A percentile compares a stretch with the other conserved stretches of the same genome.
These are phyloP conservation scores for Melinopterus prodromus DNA, from an alignment of 2,888 invertebrate genomes.

Conservation along the genomic window DNA sequence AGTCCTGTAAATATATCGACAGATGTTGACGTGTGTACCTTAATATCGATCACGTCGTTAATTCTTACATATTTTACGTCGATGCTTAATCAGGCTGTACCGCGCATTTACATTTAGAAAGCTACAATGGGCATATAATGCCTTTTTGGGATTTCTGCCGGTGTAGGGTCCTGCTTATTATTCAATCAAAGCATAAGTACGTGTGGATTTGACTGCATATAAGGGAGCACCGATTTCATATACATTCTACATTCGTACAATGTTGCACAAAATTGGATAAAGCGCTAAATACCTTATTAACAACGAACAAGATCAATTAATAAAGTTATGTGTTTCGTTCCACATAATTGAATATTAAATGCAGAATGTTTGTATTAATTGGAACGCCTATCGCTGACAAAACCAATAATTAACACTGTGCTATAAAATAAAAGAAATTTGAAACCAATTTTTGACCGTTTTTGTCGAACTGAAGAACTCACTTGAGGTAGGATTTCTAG, in stretches of 20 bases:
- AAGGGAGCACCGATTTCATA: neutral
- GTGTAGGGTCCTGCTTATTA: neutral
- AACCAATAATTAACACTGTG: too few species aligned
- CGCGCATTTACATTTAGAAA: neutral
- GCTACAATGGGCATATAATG: neutral
- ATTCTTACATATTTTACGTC: neutral
- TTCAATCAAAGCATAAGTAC: neutral
- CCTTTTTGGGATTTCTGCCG: neutral
- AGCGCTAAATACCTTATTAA: too few species aligned
- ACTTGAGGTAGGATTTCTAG: too few species aligned
- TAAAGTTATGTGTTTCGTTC: too few species aligned
- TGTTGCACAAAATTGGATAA: neutral
- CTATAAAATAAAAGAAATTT: too few species aligned
- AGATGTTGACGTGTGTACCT: neutral
- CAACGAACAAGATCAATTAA: too few species aligned
- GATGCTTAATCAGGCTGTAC: neutral
- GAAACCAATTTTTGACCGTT: too few species aligned
- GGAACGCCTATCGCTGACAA: too few species aligned
- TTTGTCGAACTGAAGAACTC: too few species aligned
- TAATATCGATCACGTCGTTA: conserved; percentile 4
- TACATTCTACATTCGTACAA: neutral
- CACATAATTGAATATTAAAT: too few species aligned
- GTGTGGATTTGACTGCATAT: neutral
- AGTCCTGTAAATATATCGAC: neutral
- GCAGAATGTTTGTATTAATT: too few species aligned